A percentile compares a stretch with the other conserved stretches of the same genome.
Evolutionary conservation across 2,797 vertebrate genomes (phyloP).

Genomic region (Galago senegalensis): DNA sequence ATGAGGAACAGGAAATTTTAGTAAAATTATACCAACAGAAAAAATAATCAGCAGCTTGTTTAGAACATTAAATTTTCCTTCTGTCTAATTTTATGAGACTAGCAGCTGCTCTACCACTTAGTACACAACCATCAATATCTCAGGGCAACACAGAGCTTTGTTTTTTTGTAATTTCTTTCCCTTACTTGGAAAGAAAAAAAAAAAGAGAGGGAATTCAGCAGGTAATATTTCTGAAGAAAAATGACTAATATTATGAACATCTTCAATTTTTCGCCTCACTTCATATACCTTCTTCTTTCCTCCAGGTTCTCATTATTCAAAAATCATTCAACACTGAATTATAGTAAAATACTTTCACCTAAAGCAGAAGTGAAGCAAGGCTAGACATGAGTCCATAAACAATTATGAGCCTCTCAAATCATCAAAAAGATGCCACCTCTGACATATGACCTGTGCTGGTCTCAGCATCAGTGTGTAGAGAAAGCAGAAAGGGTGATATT

Average conservation of each 20-base stretch:
- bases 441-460: slow-evolving; percentile 33
- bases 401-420: slow-evolving; percentile 73
- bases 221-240: slow-evolving; percentile 77
- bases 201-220: slow-evolving; percentile 59
- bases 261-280: slow-evolving; percentile 73
- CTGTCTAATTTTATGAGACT: slow-evolving; percentile 82
- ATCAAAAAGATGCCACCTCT: slow-evolving; percentile 67
- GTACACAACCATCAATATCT: slow-evolving; percentile 64
- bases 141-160: slow-evolving; percentile 5
- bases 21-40: slow-evolving; percentile 75
- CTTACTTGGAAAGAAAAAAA: slow-evolving; percentile 26
- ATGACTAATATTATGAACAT: slow-evolving; percentile 40
- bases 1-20: slow-evolving; percentile 60
- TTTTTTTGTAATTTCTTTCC: slow-evolving; percentile 70
- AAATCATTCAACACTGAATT: slow-evolving; percentile 80
- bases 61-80: slow-evolving; percentile 78
- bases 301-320: slow-evolving; percentile 81
- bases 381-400: slow-evolving; percentile 83
- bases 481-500: background rate
- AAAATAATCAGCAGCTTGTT: slow-evolving; percentile 80
- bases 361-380: slow-evolving; percentile 78
- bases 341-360: slow-evolving; percentile 79
- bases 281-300: slow-evolving; percentile 64
- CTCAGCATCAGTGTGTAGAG: slow-evolving; percentile 41
- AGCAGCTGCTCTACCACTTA: slow-evolving; percentile 77